Conservation (phyloP, 1,140 invertebrate genomes). For the Triops cancriformis region DNA sequence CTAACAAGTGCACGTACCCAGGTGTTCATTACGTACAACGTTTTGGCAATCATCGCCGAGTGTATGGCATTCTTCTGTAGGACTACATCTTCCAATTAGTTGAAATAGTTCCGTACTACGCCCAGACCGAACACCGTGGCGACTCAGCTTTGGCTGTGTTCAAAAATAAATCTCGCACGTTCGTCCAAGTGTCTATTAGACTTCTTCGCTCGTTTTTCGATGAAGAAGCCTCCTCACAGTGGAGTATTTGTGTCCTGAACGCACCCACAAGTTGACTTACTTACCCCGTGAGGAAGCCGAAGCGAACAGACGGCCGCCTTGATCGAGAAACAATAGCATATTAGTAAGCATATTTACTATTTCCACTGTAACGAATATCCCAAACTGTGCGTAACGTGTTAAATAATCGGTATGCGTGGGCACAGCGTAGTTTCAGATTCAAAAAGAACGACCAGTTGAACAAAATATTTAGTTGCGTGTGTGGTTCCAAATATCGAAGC, state of each 20-base stretch:
- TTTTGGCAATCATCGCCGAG: background rate
- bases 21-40: background rate
- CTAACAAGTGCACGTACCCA: background rate
- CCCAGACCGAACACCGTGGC: background rate
- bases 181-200: background rate
- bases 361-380: background rate
- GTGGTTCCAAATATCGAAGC: background rate
- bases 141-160: background rate
- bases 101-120: background rate
- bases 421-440: background rate
- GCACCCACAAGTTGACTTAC: background rate
- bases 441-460: too few species aligned
- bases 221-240: conserved; percentile 2
- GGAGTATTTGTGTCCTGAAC: conserved; percentile 9
- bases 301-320: background rate
- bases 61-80: background rate
- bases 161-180: conserved; percentile 7
- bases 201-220: background rate
- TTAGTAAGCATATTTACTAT: conserved; percentile 13
- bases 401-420: background rate
- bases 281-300: background rate
- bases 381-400: background rate
- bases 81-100: background rate
- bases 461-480: background rate
- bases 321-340: background rate